phyloP scores from a whole-genome alignment of 2,888 invertebrate genomes.

The Spodoptera littoralis region DNA sequence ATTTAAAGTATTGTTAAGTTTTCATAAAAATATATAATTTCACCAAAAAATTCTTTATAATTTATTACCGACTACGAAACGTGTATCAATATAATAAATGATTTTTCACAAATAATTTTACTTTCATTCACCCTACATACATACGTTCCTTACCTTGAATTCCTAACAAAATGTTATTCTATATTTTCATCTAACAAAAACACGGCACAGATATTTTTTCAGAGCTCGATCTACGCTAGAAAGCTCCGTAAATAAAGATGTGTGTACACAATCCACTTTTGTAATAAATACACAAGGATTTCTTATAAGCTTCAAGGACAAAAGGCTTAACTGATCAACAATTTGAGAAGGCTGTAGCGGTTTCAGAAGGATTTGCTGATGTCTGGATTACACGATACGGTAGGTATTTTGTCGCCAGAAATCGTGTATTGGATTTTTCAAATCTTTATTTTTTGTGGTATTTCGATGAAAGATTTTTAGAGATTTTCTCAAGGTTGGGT shows the following conservation, averaged over 20 bases:
- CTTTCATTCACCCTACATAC: too few species aligned
- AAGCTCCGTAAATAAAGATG: constrained; percentile 33
- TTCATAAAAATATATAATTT: too few species aligned
- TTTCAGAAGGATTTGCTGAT: constrained; percentile 34
- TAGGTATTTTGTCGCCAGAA: constrained; percentile 14
- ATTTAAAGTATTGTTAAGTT: too few species aligned
- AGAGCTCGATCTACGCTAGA: constrained; percentile 9
- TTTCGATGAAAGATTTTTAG: too few species aligned
- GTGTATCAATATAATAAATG: too few species aligned
- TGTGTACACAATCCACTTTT: constrained; percentile 24
- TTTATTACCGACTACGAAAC: too few species aligned
- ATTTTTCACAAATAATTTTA: too few species aligned
- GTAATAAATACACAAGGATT: constrained; percentile 35
- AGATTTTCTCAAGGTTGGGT: too few species aligned
- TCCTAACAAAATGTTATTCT: neutral
- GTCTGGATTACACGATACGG: constrained; percentile 28
- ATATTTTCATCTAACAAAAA: constrained; percentile 17
- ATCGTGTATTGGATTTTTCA: constrained; percentile 5
- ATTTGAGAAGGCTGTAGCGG: constrained; percentile 33
- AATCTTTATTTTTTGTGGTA: neutral
- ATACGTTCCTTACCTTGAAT: neutral
- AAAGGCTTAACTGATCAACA: constrained; percentile 48
- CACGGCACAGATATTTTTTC: constrained; percentile 30
- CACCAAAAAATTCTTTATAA: too few species aligned
- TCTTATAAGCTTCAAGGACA: constrained; percentile 47